Percentiles rank a stretch among this genome's conserved stretches.
Conservation (phyloP, 2,888 invertebrate species). For the Venustoraphidia nigricollis region DNA sequence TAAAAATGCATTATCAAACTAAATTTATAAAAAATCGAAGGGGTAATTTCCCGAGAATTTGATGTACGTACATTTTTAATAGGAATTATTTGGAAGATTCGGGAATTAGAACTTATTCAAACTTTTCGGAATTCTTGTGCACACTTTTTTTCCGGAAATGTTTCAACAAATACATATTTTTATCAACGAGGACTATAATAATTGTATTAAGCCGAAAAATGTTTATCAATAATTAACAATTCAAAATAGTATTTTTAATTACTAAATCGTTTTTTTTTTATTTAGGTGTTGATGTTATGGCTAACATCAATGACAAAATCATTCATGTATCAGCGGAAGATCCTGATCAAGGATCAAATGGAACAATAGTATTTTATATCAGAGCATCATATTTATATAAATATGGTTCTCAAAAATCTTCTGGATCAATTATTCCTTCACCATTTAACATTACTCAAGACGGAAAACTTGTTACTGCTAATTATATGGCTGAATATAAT, state of each 20-base stretch:
- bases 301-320: slow-evolving; percentile 59
- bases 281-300: slow-evolving; percentile 59
- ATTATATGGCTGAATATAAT: slow-evolving; percentile 77
- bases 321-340: slow-evolving; percentile 65
- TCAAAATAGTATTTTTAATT: neutral
- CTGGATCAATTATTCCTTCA: slow-evolving; percentile 77
- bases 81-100: no score
- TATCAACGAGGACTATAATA: neutral
- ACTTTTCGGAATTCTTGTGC: no score
- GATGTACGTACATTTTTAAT: no score
- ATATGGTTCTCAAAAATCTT: slow-evolving; percentile 56
- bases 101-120: no score
- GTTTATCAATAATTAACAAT: neutral
- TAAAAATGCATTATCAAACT: neutral
- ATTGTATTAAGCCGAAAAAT: neutral
- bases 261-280: slow-evolving; percentile 10
- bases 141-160: neutral
- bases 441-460: slow-evolving; percentile 66
- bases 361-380: slow-evolving; percentile 67
- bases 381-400: slow-evolving; percentile 68
- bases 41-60: no score
- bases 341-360: slow-evolving; percentile 70
- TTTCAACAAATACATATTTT: neutral
- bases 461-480: slow-evolving; percentile 58
- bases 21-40: no score